These are phyloP conservation scores for Thryonomys swinderianus DNA, from an alignment of 2,113 vertebrate genomes.

Conservation along the genomic window DNA sequence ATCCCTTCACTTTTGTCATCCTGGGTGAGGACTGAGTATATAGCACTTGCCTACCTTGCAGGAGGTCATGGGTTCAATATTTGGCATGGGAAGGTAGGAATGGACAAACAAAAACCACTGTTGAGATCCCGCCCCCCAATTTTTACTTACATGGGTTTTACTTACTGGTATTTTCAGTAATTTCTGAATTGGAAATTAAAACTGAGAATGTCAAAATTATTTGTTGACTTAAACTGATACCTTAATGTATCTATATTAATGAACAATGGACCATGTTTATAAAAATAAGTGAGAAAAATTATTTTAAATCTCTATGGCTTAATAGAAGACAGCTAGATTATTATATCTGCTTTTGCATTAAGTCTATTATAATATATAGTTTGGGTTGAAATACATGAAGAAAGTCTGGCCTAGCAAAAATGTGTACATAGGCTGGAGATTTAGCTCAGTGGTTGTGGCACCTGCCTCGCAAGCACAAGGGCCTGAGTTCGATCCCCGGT, in stretches of 20 bases:
- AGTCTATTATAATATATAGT: background rate
- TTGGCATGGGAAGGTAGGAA: background rate
- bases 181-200: constrained; percentile 14
- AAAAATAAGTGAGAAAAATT: background rate
- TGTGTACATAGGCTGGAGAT: no score
- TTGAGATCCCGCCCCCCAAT: no score
- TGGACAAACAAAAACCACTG: background rate
- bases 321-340: background rate
- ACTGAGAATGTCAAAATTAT: background rate
- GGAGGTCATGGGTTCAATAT: background rate
- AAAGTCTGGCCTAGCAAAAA: background rate
- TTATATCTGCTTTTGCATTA: background rate
- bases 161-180: background rate
- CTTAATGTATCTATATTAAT: background rate
- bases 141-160: background rate
- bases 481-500: no score
- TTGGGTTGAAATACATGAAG: background rate
- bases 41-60: background rate
- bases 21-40: background rate
- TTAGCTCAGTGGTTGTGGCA: no score
- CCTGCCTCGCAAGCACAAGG: no score
- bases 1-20: background rate
- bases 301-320: background rate
- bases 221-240: background rate
- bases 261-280: background rate